A percentile compares a stretch with the other conserved stretches of the same genome.
phyloP scores from a whole-genome alignment of 2,888 invertebrate species.

The Netelia melanura region DNA sequence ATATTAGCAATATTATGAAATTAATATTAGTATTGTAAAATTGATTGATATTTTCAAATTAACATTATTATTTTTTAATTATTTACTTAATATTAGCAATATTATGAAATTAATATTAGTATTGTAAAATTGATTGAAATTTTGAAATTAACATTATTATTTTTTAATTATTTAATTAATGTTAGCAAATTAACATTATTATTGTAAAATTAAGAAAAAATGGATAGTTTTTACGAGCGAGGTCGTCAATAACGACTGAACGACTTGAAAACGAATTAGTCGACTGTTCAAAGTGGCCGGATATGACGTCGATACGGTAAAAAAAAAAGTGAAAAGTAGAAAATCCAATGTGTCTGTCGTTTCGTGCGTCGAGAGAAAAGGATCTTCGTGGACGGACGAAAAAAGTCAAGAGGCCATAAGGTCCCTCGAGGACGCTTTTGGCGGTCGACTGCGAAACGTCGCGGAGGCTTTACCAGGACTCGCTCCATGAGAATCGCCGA shows the following conservation, averaged over 20 bases:
- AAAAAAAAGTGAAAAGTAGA: constrained; percentile 1
- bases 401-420: constrained; percentile 45
- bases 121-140: too few relatives aligned
- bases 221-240: too few relatives aligned
- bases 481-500: constrained; percentile 40
- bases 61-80: too few relatives aligned
- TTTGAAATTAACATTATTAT: too few relatives aligned
- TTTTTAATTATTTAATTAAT: too few relatives aligned
- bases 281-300: neutral
- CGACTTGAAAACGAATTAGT: neutral
- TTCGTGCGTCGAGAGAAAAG: neutral
- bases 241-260: neutral
- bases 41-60: too few relatives aligned
- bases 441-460: constrained; percentile 45
- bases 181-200: too few relatives aligned
- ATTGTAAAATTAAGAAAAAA: too few relatives aligned
- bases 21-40: too few relatives aligned
- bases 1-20: too few relatives aligned
- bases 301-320: neutral
- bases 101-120: too few relatives aligned
- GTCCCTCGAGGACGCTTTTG: constrained; percentile 57
- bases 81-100: too few relatives aligned
- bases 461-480: constrained; percentile 29
- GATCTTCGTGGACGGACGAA: constrained; percentile 18
- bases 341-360: neutral